These are phyloP conservation scores for Spicauda simplicius DNA, from an alignment of 2,888 invertebrate genomes.

Conservation along the genomic window DNA sequence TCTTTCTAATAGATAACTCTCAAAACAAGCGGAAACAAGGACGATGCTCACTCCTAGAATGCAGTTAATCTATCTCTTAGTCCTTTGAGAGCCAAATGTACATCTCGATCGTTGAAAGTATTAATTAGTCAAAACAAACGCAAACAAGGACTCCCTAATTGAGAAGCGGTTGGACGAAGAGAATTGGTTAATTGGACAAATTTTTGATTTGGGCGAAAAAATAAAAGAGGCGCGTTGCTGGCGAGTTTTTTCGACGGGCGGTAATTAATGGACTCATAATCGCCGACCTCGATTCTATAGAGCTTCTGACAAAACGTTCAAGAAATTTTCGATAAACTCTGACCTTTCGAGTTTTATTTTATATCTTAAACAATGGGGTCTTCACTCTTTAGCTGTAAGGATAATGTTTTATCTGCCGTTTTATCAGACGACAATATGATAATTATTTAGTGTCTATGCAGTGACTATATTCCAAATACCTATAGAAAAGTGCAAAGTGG, in stretches of 20 bases:
- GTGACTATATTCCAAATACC: no score
- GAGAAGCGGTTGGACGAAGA: not conserved
- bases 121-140: no score
- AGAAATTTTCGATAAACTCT: not conserved
- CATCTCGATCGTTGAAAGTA: no score
- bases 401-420: no score
- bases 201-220: slow-evolving; percentile 4
- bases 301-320: not conserved
- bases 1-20: not conserved
- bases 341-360: not conserved
- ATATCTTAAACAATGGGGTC: not conserved
- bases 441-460: no score
- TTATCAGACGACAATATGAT: no score
- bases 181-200: slow-evolving; percentile 28
- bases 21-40: not conserved
- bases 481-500: no score
- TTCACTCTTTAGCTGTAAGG: no score
- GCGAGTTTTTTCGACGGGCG: slow-evolving; percentile 27
- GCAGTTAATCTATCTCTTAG: no score
- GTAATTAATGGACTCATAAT: slow-evolving; percentile 34
- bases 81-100: no score
- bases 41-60: no score
- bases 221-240: slow-evolving; percentile 8
- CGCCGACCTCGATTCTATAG: slow-evolving; percentile 18
- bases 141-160: slow-evolving; percentile 2